Evolutionary conservation across 2,888 invertebrate species (phyloP), one percentile per base, ranked within the genome.

Genomic region (Lasioglossum oenotherae): DNA sequence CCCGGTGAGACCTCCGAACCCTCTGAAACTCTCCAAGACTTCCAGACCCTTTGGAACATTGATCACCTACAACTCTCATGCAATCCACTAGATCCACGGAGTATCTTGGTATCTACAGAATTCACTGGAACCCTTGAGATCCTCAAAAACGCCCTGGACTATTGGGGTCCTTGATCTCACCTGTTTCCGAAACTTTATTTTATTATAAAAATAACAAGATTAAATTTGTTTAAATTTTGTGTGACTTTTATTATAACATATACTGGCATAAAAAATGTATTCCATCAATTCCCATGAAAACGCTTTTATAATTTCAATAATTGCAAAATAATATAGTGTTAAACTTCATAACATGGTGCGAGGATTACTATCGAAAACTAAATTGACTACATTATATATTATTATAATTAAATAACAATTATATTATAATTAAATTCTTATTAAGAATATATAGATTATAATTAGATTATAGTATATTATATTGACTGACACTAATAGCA

Each of bases 21-120:
- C 73, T 73, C 46, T 73, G 73, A 73, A 46, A 73, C 73, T 73
- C 73, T 73, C 73, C 46, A n/a, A 73, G 41, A 49, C 73, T 73
- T 46, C 69, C 23, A 69, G 69, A 38, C 23, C 69, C 69, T 38
- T 72, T 44, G 72, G 72, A n/a, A 73, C 69, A 71, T 64, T 72
- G 78, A 69, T 69, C 69, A 64, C 64, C 27, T 31, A 23, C 38
- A 12, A 23, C 35, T 69, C 23, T 38, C 69, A 8, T 69, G 69
- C 38, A 23, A 35, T 23, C 69, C 69, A 19, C 69, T 69, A 4
- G 23, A 38, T 23, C 69, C 35, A 23, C 31, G 12, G 35, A 10
- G 19, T 69, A 38, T 35, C 38, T 38, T 38, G 69, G 38, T 23
- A 38, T 69, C 69, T 69, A 23, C 23, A 0, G 69, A 69, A 38